These are phyloP conservation scores for Celastrina argiolus DNA, from an alignment of 2,888 invertebrate species.

Conservation along the genomic window DNA sequence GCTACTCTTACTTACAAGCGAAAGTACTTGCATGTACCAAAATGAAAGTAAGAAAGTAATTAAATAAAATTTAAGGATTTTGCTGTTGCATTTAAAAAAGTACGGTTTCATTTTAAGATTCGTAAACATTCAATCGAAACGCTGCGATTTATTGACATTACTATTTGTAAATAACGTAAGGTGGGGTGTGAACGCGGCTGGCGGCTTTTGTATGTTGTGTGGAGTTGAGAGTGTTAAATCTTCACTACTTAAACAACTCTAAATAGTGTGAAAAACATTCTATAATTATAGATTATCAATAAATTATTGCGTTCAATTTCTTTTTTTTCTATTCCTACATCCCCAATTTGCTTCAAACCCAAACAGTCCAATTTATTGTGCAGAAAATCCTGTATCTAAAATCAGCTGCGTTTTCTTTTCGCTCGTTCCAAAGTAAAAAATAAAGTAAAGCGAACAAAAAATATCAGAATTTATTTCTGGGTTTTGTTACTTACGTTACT, in stretches of 20 bases:
- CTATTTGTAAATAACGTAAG: slow-evolving; percentile 9
- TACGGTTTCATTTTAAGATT: not conserved
- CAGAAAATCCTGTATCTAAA: no score
- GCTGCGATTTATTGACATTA: not conserved
- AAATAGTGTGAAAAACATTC: slow-evolving; percentile 65
- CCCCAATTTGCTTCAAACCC: not conserved
- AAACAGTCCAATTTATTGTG: not conserved
- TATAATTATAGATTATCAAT: slow-evolving; percentile 71
- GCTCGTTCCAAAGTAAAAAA: no score
- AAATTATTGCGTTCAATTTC: slow-evolving; percentile 64
- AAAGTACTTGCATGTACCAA: no score
- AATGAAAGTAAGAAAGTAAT: not conserved
- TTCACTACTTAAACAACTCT: slow-evolving; percentile 64
- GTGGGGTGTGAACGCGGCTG: slow-evolving; percentile 3
- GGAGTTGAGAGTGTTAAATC: slow-evolving; percentile 48
- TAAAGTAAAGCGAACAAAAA: no score
- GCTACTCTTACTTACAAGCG: no score
- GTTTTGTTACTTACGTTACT: no score
- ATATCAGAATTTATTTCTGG: no score
- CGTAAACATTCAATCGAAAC: not conserved
- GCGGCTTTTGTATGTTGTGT: slow-evolving; percentile 27
- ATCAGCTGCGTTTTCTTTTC: no score
- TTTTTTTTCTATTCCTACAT: not conserved
- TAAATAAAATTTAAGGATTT: not conserved
- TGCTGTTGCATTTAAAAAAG: not conserved